Evolutionary conservation across 35 echinoderm and acorn worm genomes (phyloP).

Genomic region (Apostichopus californicus): DNA sequence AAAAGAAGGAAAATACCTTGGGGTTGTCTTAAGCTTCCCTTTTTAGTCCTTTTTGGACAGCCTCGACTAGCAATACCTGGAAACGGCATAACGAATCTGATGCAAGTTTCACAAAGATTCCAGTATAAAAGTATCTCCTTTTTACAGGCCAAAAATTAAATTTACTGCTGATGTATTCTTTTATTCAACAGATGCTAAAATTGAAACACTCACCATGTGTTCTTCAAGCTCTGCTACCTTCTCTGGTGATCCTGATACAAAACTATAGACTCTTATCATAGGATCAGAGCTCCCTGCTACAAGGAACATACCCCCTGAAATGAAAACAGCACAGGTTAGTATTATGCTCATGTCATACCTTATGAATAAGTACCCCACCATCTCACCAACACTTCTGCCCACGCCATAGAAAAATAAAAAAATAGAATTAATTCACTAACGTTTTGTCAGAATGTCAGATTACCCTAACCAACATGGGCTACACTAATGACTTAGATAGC

Average conservation of each 20-base stretch:
- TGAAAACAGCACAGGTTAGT: background rate
- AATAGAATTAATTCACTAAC: background rate
- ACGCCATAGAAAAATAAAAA: slow-evolving; percentile 33
- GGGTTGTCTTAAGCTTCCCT: too few relatives aligned
- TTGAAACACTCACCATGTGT: slow-evolving; percentile 74
- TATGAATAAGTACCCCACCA: too few relatives aligned
- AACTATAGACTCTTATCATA: slow-evolving; percentile 89
- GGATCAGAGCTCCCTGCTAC: slow-evolving; percentile 91
- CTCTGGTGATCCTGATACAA: slow-evolving; percentile 78
- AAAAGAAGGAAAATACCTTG: too few relatives aligned
- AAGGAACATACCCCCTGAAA: slow-evolving; percentile 89
- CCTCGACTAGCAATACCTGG: too few relatives aligned
- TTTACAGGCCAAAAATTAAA: too few relatives aligned
- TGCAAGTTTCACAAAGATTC: too few relatives aligned
- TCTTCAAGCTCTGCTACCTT: slow-evolving; percentile 89
- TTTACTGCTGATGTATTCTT: too few relatives aligned
- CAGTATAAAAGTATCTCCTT: too few relatives aligned
- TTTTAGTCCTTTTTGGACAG: too few relatives aligned
- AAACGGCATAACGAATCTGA: too few relatives aligned
- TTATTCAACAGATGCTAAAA: background rate
- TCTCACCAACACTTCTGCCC: slow-evolving; percentile 1
- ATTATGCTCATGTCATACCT: too few relatives aligned
- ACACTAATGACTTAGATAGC: slow-evolving; percentile 42
- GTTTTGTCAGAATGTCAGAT: slow-evolving; percentile 46
- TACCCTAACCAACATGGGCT: slow-evolving; percentile 56